Percentiles rank a stretch among this genome's conserved stretches.
phyloP scores from a whole-genome alignment of 1,140 invertebrate species.

The Drosophila punjabiensis region DNA sequence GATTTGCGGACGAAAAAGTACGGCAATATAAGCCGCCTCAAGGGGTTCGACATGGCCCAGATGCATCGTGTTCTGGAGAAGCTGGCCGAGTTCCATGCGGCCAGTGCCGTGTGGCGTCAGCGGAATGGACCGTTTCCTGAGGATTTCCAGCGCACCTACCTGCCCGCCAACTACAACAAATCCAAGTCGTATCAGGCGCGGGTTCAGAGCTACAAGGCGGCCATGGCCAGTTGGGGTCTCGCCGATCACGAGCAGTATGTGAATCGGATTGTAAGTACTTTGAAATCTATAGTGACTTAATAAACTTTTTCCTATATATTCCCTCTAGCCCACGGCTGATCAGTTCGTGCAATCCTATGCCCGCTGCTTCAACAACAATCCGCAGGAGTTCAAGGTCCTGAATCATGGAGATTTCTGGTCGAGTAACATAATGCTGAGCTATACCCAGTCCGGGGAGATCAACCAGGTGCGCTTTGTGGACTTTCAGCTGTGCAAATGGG shows the following conservation, averaged over 20 bases:
- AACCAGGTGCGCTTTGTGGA: constrained; percentile 85
- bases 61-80: constrained; percentile 86
- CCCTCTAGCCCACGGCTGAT: constrained; percentile 63
- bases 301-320: too few relatives aligned
- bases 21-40: constrained; percentile 86
- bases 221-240: constrained; percentile 76
- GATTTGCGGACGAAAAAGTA: constrained; percentile 87
- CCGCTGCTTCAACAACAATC: constrained; percentile 72
- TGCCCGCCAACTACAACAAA: constrained; percentile 76
- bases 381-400: constrained; percentile 87
- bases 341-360: constrained; percentile 72
- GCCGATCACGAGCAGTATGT: constrained; percentile 65
- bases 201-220: constrained; percentile 71
- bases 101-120: constrained; percentile 83
- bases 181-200: constrained; percentile 75
- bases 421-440: constrained; percentile 85
- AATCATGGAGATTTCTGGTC: constrained; percentile 88
- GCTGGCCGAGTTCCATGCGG: constrained; percentile 87
- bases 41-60: constrained; percentile 87
- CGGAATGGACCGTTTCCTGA: constrained; percentile 68
- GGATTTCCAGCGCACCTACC: constrained; percentile 73
- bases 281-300: too few relatives aligned
- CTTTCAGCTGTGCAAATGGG: constrained; percentile 84
- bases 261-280: constrained; percentile 60
- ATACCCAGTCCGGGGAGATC: constrained; percentile 65